Base-by-base conservation (phyloP, 2,888 invertebrate genomes). In the Cyrtodaria siliqua region DNA sequence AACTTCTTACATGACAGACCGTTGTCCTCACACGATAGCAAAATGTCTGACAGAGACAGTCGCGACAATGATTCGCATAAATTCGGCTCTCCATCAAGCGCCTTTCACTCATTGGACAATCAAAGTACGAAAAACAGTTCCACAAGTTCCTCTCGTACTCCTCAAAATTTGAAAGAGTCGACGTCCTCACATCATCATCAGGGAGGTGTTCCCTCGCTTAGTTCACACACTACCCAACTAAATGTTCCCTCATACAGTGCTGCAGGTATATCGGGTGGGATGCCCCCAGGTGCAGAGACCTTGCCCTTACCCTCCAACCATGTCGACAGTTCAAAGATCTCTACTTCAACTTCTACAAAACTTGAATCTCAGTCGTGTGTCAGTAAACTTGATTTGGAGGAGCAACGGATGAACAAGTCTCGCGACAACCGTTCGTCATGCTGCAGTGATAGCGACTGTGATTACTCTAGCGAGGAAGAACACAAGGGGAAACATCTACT, bases 361-460 rank as follows among this genome's bases (percentile, higher is more conserved):
- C 33, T 56, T n/a, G 71, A 79, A 79, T 79, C 79, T 79, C 79
- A 75, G 38, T 59, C 40, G 9, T 80, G 80, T 69, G 64, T 79
- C 9, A 93, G 93, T 79, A 91, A 91, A 66, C 82, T 93, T 23
- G 93, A 93, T 82, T 73, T 89, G 40, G 89, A 91, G 55, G 92
- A 91, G 61, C 70, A 84, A 42, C 87, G 83, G 40, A 75, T 91
- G 52, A 86, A 87, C 24, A 83, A 89, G 74, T 76, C 86, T 26
- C 82, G 91, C 12, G 38, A 75, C 2, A 52, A 14, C 3, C 84
- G 83, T 4, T 75, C 68, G 9, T 83, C 82, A 27, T 85, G 88
- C 66, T 86, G 86, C n/a, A 87, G 87, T 27, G 87, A 87, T 38
- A 86, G 85, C 61, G 89, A 86, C 33, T 83, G 80, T 63, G 89